Conservation (phyloP, 1,140 invertebrate species). For the Drosophila biarmipes region DNA sequence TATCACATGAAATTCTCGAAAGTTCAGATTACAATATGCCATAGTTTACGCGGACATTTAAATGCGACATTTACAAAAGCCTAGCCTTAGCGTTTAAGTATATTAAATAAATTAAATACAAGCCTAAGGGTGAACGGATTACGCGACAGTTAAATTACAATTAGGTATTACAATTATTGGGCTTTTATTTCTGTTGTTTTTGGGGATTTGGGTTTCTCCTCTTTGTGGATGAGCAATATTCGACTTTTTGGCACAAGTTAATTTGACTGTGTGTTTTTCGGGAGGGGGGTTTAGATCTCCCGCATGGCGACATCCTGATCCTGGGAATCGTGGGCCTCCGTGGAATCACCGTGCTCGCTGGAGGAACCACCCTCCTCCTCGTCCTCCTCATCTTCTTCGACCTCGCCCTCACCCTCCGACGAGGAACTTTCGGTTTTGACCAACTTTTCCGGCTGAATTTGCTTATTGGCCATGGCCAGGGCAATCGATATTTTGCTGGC, state of each 20-base stretch:
- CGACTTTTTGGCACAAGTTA: constrained; percentile 78
- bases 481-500: constrained; percentile 81
- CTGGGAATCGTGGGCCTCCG: constrained; percentile 64
- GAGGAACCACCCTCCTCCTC: constrained; percentile 51
- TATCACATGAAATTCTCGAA: constrained; percentile 83
- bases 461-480: constrained; percentile 56
- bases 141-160: constrained; percentile 61
- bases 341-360: constrained; percentile 59
- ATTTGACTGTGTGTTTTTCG: constrained; percentile 50
- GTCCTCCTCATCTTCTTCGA: constrained; percentile 19
- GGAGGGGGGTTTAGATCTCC: constrained; percentile 28
- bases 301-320: constrained; percentile 61
- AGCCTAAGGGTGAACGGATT: constrained; percentile 51
- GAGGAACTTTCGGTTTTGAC: constrained; percentile 29
- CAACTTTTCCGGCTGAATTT: constrained; percentile 31
- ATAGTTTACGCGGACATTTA: constrained; percentile 55
- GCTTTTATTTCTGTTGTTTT: neutral
- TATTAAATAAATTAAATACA: constrained; percentile 74
- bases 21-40: constrained; percentile 64
- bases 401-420: constrained; percentile 24
- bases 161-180: constrained; percentile 34
- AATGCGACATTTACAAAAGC: constrained; percentile 81
- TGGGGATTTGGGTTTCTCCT: constrained; percentile 2
- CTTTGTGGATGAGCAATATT: constrained; percentile 73
- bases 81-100: constrained; percentile 66